Base-by-base conservation (phyloP, 2,888 invertebrate species). In the Macaria notata region DNA sequence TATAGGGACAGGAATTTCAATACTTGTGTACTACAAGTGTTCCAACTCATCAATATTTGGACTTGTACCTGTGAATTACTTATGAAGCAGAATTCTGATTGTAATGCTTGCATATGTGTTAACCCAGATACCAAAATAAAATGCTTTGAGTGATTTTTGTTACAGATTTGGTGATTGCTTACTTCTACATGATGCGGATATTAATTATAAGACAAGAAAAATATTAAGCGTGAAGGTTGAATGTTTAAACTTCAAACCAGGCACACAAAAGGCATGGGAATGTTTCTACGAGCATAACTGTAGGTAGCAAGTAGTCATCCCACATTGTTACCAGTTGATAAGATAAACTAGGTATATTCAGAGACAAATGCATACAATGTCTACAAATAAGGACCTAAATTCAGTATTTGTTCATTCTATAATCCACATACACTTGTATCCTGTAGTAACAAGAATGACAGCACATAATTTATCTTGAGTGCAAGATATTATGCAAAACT, bases 401-500 rank as follows among this genome's bases (percentile, higher is more conserved):
- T 49, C 29, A 43, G 33, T 42, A 9, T 43, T 39, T 41, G 31
- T 6, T 33, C 33, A 8, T 6, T 6, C 33, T 36, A 36, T 36
- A 36, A 36, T 36, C 33, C 33, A 36, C 33, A 36, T 19, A 19
- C 33, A 36, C 33, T 7, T 36, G 33, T 36, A 36, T 36, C 33
- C 33, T 36, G 33, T 36, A 33, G 4, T 33, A 7, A 7, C 4
- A 36, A 36, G 5, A 36, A 4, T 2, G 4, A 36, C 33, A 36
- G 7, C 50, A 29, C 7, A 41, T 9, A 36, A 49, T 31, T 54
- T 58, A 58, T 46, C 46, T 49, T 39, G 31, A 44, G 9, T 43
- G 9, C 19, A 49, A 49, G 29, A 49, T 19, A 46, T 44, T 43
- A 46, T 44, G 44, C 47, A 44, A 51, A 54, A 60, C 42, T 56